Evolutionary conservation across 2,888 invertebrate species (phyloP), one percentile per base, ranked within the genome.

Genomic region (Cataglyphis albicans): DNA sequence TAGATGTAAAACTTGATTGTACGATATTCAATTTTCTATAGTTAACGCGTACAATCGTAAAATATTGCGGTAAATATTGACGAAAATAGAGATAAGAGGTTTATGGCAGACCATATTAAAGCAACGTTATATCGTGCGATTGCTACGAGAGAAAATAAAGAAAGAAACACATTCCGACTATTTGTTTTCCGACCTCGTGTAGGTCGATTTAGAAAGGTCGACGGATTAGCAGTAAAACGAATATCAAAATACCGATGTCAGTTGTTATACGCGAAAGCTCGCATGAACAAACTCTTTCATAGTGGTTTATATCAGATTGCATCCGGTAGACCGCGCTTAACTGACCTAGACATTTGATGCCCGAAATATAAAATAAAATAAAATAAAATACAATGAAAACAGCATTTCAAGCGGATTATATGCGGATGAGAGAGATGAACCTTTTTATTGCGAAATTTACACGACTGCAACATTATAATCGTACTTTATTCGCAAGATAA

Each of bases 161-260:
- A 32, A 32, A 12, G 68, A 44, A 78, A 78, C 44, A 18, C 18
- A 48, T 48, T 67, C 21, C n/a, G 32, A 78, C 35, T 80, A 61
- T 80, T 78, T 70, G 59, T 78, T 70, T 44, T n/a, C n/a, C n/a
- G 32, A 1, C 1, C 21, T 32, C 55, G 25, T 3, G n/a, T 29
- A 18, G 41, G 57, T 25, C 15, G 57, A 4, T 57, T 76, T 61
- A 44, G 44, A 48, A 48, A 59, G 68, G n/a, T 72, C 25, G 38
- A 29, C 48, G 38, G 74, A 81, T 64, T 72, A 81, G 81, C 74
- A 64, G 21, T 74, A 74, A 74, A 74, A 7, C 38, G n/a, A 25
- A 18, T 52, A 81, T 74, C 63, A 74, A 81, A 74, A 52, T 73
- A 74, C 29, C 41, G 21, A 81, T 63, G 48, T 73, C 63, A 32